A percentile compares a stretch with the other conserved stretches of the same genome.
Conservation (phyloP, 2,797 vertebrate species). For the Poecilia gillii region DNA sequence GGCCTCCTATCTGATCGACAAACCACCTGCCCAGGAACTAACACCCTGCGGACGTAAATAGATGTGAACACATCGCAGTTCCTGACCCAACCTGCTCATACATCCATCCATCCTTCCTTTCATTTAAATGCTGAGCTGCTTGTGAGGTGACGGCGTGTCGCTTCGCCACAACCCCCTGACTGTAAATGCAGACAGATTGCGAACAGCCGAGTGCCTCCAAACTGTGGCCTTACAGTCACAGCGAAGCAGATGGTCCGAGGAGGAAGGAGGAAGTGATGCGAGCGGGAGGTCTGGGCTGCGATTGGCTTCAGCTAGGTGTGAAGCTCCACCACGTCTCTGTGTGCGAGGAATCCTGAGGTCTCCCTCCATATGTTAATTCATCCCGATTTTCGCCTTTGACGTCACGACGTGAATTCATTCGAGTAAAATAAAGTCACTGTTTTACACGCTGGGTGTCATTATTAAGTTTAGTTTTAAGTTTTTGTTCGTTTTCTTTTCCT, state of each 20-base stretch:
- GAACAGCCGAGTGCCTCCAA: neutral
- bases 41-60: neutral
- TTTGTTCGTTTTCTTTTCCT: neutral
- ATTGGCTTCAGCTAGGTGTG: constrained; percentile 39
- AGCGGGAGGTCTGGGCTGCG: constrained; percentile 32
- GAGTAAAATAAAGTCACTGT: neutral
- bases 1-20: neutral
- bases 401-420: neutral
- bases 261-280: constrained; percentile 45
- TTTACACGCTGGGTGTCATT: neutral
- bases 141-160: neutral
- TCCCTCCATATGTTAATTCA: constrained; percentile 12
- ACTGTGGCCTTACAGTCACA: neutral
- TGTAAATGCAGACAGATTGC: neutral
- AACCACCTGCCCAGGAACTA: neutral
- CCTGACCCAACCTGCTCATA: neutral
- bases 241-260: constrained; percentile 34
- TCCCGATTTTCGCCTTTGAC: neutral
- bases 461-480: neutral
- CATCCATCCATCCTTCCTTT: neutral
- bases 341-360: constrained; percentile 18
- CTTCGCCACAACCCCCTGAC: neutral
- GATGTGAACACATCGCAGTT: neutral
- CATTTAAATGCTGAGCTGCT: neutral
- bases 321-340: constrained; percentile 25